phyloP scores from a whole-genome alignment of 2,113 vertebrate species.

The Dryoscopus gambensis region DNA sequence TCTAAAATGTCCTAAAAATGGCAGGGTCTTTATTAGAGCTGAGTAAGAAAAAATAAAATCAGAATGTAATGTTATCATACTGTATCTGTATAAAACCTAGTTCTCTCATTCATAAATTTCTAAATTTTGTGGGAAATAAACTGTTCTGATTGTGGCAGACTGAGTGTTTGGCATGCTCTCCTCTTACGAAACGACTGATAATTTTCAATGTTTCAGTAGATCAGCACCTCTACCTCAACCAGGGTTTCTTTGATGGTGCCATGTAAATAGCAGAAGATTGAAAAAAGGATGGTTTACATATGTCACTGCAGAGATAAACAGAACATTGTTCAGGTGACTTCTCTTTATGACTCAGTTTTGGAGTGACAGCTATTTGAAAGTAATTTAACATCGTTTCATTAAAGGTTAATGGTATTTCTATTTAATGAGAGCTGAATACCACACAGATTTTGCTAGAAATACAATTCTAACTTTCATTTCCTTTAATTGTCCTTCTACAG shows the following conservation, averaged over 20 bases:
- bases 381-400: slow-evolving; percentile 19
- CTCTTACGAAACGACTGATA: background rate
- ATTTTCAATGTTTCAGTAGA: background rate
- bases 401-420: slow-evolving; percentile 61
- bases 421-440: slow-evolving; percentile 21
- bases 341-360: slow-evolving; percentile 33
- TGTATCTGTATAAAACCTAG: background rate
- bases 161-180: background rate
- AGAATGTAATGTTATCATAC: background rate
- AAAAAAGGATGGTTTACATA: background rate
- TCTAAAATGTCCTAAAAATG: background rate
- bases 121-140: background rate
- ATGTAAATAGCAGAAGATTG: background rate
- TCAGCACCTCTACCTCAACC: background rate
- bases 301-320: background rate
- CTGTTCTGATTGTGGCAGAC: background rate
- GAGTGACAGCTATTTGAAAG: slow-evolving; percentile 50
- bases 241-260: background rate
- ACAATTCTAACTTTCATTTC: slow-evolving; percentile 45
- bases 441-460: slow-evolving; percentile 39
- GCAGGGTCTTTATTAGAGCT: background rate
- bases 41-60: background rate
- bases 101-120: background rate
- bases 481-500: slow-evolving; percentile 47
- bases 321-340: background rate